Conservation (phyloP, 2,113 vertebrate genomes). For the Rhinolophus sinicus region DNA sequence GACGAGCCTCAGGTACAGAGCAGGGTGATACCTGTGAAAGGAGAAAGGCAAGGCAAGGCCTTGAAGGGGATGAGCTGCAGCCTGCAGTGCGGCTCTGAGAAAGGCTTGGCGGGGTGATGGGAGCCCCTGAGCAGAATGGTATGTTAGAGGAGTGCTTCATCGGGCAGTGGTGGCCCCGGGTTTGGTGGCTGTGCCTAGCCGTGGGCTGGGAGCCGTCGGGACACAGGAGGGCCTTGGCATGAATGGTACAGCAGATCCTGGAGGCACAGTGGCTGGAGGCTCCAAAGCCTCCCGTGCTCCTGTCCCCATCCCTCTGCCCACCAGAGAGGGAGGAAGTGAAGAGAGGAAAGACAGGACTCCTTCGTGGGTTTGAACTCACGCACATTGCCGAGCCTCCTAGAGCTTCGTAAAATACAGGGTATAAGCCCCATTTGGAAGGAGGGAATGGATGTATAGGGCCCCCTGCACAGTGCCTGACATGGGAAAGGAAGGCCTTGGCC, state of each 20-base stretch:
- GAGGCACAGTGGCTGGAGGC: neutral
- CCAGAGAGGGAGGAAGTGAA: neutral
- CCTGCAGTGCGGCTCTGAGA: neutral
- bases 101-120: neutral
- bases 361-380: fast-evolving
- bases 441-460: fast-evolving
- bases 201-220: neutral
- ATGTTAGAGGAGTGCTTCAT: fast-evolving
- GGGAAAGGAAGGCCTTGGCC: fast-evolving
- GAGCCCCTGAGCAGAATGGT: neutral
- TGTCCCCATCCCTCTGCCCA: neutral
- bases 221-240: neutral
- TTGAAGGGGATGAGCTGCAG: neutral
- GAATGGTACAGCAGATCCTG: neutral
- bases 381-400: neutral
- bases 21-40: neutral
- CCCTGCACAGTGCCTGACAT: no score
- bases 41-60: neutral
- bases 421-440: fast-evolving
- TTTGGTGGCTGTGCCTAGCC: neutral
- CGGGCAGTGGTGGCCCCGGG: neutral
- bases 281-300: neutral
- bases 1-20: neutral
- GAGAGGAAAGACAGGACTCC: neutral
- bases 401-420: neutral